These are phyloP conservation scores for Ophiothrix spiculata DNA, from an alignment of 35 echinoderm and acorn worm species.

Conservation along the genomic window DNA sequence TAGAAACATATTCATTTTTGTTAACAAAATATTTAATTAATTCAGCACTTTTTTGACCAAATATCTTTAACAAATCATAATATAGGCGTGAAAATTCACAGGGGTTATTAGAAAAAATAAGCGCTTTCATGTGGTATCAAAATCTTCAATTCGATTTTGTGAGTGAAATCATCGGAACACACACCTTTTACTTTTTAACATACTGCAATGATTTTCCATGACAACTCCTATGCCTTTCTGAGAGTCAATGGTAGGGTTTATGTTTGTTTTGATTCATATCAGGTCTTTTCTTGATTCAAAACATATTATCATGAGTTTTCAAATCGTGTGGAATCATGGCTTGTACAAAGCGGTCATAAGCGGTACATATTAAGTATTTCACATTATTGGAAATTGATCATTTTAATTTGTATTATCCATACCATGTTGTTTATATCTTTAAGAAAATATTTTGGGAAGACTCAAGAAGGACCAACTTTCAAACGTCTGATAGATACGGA, in stretches of 20 bases:
- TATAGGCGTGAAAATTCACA: too few relatives aligned
- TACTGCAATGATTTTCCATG: too few relatives aligned
- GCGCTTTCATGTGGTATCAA: too few relatives aligned
- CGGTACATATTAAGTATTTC: background rate
- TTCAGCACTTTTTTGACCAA: too few relatives aligned
- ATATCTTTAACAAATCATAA: too few relatives aligned
- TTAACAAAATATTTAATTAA: too few relatives aligned
- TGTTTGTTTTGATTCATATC: background rate
- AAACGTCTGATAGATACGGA: constrained; percentile 37
- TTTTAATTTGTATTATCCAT: background rate
- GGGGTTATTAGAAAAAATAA: too few relatives aligned
- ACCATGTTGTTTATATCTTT: background rate
- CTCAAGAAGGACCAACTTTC: constrained; percentile 49
- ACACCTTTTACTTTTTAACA: too few relatives aligned
- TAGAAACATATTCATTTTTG: too few relatives aligned
- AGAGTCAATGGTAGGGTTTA: background rate
- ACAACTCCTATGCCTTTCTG: too few relatives aligned
- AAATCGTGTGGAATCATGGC: background rate
- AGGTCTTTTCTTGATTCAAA: background rate
- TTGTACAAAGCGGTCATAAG: background rate
- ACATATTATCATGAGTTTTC: background rate
- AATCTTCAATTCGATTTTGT: too few relatives aligned
- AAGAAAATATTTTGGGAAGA: constrained; percentile 79
- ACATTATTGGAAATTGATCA: background rate
- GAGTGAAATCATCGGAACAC: too few relatives aligned